Base-by-base conservation (phyloP, 1,140 invertebrate genomes). In the Drosophila fuyamai region DNA sequence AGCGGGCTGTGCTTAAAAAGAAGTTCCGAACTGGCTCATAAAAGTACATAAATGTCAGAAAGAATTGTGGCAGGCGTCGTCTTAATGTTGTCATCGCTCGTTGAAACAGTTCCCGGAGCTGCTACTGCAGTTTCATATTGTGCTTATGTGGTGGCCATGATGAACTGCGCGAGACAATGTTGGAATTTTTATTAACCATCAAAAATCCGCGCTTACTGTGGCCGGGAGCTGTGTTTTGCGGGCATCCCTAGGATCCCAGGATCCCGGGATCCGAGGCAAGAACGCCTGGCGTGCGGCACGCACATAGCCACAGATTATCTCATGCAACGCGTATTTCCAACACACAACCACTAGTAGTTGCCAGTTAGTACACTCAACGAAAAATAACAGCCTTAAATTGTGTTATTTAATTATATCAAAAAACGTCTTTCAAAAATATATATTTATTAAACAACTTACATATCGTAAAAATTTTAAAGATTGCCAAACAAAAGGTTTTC, bases 121-220 rank as follows among this genome's bases (percentile, higher is more conserved):
- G 23, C 47, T 16, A 67, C 16, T 54, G 57, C 65, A 65, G 58
- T 41, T 78, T 70, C 62, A 75, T 53, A 70, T 77, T 78, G 74
- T 54, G 63, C 77, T 60, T 71, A 85, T 81, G 70, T 71, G 75
- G 32, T 55, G 55, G 79, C 75, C 70, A 89, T 89, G 84, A 89
- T 89, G 84, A 89, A 89, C 84, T 89, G 79, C 66, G 54, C 65
- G 61, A 89, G 84, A 89, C 84, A 89, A 89, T 89, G 84, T 89
- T 89, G 84, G 84, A 89, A 89, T 89, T 89, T 89, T 89, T 89
- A 89, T 89, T 89, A 89, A 89, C 84, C 84, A 89, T 89, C 84
- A 89, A 84, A 72, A 90, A 89, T 83, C 73, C 76, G 73, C 73
- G 63, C 54, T 75, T 29, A 41, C 66, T 72, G 40, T 47, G 74